Evolutionary conservation across 2,888 invertebrate genomes (phyloP).

Genomic region (Cybosia mesomella): DNA sequence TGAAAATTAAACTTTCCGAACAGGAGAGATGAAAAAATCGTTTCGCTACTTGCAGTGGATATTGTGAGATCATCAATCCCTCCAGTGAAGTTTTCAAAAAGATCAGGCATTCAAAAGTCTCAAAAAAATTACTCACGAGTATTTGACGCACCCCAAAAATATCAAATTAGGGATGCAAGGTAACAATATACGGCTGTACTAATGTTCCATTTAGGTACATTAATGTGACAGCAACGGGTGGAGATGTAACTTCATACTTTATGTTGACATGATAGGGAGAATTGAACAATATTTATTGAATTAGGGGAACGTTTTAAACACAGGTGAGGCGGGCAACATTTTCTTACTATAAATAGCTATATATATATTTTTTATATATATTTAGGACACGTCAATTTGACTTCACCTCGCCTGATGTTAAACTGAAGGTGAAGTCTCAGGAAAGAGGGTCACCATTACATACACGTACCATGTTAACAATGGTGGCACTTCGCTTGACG

Average conservation of each 20-base stretch:
- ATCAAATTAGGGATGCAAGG: slow-evolving; percentile 29
- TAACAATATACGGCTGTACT: slow-evolving; percentile 31
- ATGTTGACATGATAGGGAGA: slow-evolving; percentile 21
- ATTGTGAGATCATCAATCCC: not conserved
- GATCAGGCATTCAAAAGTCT: not conserved
- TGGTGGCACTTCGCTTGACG: no score
- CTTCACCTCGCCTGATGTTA: no score
- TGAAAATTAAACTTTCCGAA: no score
- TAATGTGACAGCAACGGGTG: slow-evolving; percentile 19
- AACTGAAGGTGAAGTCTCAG: no score
- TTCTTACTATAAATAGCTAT: not conserved
- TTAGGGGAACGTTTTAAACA: not conserved
- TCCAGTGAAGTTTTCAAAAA: not conserved
- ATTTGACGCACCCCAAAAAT: slow-evolving; percentile 24
- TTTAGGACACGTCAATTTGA: no score
- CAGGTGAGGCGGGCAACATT: not conserved
- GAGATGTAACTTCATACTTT: slow-evolving; percentile 40
- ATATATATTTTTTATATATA: no score
- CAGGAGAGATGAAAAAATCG: no score
- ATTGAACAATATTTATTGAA: slow-evolving; percentile 31
- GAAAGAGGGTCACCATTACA: no score
- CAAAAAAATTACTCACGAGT: not conserved
- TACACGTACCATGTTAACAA: no score
- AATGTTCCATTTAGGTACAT: slow-evolving; percentile 41
- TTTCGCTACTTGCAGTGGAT: not conserved